These are phyloP conservation scores for Neotoma lepida DNA, from an alignment of 2,113 vertebrate species.

Conservation along the genomic window DNA sequence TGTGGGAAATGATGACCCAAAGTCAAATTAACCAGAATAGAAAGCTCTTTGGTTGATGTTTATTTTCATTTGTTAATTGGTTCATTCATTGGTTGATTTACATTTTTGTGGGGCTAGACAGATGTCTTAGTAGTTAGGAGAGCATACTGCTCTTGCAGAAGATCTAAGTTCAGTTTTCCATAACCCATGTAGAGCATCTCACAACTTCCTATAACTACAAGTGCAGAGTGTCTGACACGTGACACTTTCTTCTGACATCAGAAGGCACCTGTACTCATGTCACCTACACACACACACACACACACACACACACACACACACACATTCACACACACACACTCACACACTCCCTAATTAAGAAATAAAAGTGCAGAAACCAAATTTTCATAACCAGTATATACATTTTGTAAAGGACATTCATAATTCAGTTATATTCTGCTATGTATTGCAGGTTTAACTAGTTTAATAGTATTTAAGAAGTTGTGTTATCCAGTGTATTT, in stretches of 20 bases:
- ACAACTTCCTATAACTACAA: no score
- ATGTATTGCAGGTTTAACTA: background rate
- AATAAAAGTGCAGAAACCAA: background rate
- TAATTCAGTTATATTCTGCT: background rate
- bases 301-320: background rate
- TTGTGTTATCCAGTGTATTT: background rate
- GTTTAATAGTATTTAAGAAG: background rate
- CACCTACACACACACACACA: background rate
- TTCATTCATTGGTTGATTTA: no score
- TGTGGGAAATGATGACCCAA: background rate
- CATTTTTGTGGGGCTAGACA: background rate
- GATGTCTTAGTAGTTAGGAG: background rate
- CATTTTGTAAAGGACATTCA: background rate
- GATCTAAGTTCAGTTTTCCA: background rate
- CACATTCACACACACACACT: background rate
- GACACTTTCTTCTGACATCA: background rate
- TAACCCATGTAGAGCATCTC: no score
- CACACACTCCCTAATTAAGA: background rate
- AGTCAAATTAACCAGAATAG: background rate
- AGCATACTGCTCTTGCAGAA: background rate
- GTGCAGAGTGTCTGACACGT: background rate
- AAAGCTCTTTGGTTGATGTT: background rate
- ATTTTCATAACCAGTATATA: background rate
- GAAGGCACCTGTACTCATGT: no score
- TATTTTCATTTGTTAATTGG: no score